A percentile compares a stretch with the other conserved stretches of the same genome.
These are phyloP conservation scores for Smithornis capensis DNA, from an alignment of 2,113 vertebrate genomes.

Conservation along the genomic window DNA sequence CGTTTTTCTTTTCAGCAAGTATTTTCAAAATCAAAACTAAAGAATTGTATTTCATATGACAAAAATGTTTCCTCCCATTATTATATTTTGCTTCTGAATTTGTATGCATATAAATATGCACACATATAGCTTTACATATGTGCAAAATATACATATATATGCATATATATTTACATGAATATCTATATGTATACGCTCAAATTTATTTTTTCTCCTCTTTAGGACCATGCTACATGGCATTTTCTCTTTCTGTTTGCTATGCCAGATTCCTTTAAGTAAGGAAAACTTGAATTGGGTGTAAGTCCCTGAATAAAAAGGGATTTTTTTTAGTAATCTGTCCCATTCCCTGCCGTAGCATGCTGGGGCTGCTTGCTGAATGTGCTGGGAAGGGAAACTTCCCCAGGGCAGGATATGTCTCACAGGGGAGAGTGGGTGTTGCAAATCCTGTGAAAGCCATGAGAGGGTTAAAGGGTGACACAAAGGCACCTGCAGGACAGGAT, in stretches of 20 bases:
- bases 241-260: not conserved
- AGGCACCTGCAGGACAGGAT: not conserved
- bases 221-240: not conserved
- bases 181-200: not conserved
- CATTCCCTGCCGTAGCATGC: accelerated
- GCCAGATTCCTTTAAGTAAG: not conserved
- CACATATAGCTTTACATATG: not conserved
- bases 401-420: not conserved
- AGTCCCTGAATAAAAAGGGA: not conserved
- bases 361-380: not conserved
- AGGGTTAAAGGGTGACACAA: not conserved
- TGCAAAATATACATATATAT: not conserved
- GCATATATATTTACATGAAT: not conserved
- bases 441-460: not conserved
- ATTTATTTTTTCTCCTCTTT: not conserved
- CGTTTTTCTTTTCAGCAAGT: not conserved
- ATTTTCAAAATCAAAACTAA: not conserved
- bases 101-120: not conserved
- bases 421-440: not conserved
- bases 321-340: not conserved
- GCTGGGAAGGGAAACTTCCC: not conserved
- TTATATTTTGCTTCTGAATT: not conserved
- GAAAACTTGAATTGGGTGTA: not conserved
- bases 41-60: not conserved
- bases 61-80: not conserved